Percentiles rank a stretch among this genome's conserved stretches.
These are phyloP conservation scores for Maniola jurtina DNA, from an alignment of 1,140 invertebrate genomes.

Conservation along the genomic window DNA sequence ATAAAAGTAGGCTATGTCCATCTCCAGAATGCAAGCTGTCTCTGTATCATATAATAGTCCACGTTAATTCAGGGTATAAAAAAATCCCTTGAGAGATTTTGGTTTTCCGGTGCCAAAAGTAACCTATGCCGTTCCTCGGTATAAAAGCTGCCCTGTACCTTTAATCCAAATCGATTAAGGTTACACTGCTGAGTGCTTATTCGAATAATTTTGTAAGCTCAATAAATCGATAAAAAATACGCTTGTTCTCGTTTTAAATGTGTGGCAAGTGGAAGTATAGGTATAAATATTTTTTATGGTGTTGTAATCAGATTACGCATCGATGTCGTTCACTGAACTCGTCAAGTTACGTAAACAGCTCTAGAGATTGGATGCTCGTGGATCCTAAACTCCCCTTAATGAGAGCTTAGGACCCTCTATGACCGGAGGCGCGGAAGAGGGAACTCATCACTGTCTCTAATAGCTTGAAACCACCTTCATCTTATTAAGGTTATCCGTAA, in stretches of 20 bases:
- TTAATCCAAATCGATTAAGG: no score
- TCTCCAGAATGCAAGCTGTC: no score
- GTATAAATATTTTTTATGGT: slow-evolving; percentile 2
- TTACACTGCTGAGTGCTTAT: no score
- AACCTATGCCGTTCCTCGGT: no score
- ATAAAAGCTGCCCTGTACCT: no score
- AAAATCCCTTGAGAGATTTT: no score
- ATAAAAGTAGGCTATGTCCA: no score
- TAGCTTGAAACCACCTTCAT: slow-evolving; percentile 47
- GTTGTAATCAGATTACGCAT: slow-evolving; percentile 22
- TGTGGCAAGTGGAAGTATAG: not conserved
- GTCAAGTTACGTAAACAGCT: slow-evolving; percentile 49
- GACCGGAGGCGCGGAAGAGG: slow-evolving; percentile 57
- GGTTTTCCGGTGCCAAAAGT: no score
- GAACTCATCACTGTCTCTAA: slow-evolving; percentile 58
- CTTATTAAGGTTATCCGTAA: slow-evolving; percentile 34
- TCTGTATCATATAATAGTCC: no score
- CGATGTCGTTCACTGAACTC: slow-evolving; percentile 35
- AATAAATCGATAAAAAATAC: no score
- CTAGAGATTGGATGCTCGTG: slow-evolving; percentile 45
- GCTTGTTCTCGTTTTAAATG: not conserved
- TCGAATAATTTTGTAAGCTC: no score
- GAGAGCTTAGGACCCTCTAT: slow-evolving; percentile 49
- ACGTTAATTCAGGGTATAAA: no score
- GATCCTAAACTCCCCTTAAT: slow-evolving; percentile 59